Conservation (phyloP, 2,113 vertebrate genomes). For the Tachuris rubrigastra region DNA sequence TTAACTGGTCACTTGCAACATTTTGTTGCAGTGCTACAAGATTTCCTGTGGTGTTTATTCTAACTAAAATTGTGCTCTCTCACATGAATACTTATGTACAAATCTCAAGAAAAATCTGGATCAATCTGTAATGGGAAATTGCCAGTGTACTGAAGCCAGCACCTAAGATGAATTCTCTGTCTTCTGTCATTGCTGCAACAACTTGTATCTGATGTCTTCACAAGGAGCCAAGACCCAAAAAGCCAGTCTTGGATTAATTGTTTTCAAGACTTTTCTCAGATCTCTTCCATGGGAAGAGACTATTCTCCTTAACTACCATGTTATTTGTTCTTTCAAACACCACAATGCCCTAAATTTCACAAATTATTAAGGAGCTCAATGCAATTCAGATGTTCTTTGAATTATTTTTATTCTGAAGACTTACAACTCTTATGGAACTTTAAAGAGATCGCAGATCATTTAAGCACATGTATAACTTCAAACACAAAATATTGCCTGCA, state of each 20-base stretch:
- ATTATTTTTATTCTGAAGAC: background rate
- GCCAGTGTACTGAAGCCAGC: background rate
- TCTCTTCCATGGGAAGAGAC: background rate
- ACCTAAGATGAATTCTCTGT: background rate
- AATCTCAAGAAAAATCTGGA: background rate
- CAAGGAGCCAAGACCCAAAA: background rate
- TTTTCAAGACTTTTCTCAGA: background rate
- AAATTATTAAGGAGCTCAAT: background rate
- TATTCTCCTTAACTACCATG: background rate
- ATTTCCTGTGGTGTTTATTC: background rate
- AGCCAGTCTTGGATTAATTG: background rate
- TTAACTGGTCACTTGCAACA: background rate
- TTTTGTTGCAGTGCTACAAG: background rate
- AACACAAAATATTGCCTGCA: background rate
- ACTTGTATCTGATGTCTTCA: background rate
- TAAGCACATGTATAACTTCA: background rate
- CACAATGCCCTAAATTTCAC: background rate
- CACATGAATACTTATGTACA: background rate
- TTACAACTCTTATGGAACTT: background rate
- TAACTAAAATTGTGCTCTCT: background rate
- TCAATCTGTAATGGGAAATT: background rate
- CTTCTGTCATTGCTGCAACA: background rate
- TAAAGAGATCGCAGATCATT: background rate
- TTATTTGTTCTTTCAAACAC: background rate
- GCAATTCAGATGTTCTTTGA: background rate